Conservation (phyloP, 2,113 vertebrate genomes). For the Pelvicachromis taeniatus region DNA sequence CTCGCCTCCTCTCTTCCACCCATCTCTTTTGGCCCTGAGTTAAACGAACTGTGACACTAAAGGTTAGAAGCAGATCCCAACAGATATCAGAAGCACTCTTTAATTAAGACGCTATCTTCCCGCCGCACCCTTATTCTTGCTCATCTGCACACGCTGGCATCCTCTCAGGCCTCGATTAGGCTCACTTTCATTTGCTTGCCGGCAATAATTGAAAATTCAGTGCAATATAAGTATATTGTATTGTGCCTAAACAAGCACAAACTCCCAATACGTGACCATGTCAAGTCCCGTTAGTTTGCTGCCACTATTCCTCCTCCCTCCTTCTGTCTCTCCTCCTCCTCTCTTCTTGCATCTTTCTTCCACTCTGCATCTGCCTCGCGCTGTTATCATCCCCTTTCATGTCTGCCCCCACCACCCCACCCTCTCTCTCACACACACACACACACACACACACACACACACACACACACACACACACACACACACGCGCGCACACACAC, state of each 20-base stretch:
- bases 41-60: conserved; percentile 63
- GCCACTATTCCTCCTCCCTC: background rate
- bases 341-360: conserved; percentile 11
- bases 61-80: conserved; percentile 57
- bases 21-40: conserved; percentile 15
- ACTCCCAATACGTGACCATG: conserved; percentile 40
- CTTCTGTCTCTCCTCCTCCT: conserved; percentile 9
- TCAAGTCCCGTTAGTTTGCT: conserved; percentile 12
- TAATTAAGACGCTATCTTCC: conserved; percentile 64
- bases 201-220: conserved; percentile 60
- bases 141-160: background rate
- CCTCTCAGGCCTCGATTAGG: conserved; percentile 26
- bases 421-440: background rate
- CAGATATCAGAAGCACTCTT: conserved; percentile 48
- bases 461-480: background rate
- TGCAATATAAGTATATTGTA: conserved; percentile 43
- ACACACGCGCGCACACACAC: background rate
- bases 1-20: background rate
- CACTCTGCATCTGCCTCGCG: conserved; percentile 9
- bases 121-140: background rate
- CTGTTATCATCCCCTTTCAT: conserved; percentile 52
- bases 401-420: conserved; percentile 17
- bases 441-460: background rate
- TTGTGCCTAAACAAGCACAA: conserved; percentile 47
- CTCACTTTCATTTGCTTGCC: conserved; percentile 29